Evolutionary conservation across 2,797 vertebrate species (phyloP), one percentile per base, ranked within the genome.

Genomic region (Rhinophrynus dorsalis): DNA sequence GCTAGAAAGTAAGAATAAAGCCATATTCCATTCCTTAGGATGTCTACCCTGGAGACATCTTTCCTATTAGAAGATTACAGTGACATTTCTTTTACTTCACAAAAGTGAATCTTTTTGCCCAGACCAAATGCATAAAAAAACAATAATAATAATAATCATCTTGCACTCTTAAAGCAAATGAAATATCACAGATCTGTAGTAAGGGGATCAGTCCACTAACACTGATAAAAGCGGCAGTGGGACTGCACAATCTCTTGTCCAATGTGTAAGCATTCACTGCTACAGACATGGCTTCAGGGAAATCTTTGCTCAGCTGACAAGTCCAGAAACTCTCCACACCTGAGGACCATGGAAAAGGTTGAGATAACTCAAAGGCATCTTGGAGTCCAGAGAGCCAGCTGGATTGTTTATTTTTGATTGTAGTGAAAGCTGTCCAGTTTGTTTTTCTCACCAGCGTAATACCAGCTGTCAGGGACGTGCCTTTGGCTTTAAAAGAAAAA

Each of bases 311-410:
- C 91, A 87, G 92, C 83, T 87, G 90, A 90, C 88, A 17, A 88
- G 90, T 92, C 94, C 86, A 89, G 90, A 83, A 91, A 92, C 90
- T 85, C 89, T 94, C 93, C 93, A 94, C 93, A 95, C 88, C 95
- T 94, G 94, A 96, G 94, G 93, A 96, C 95, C 91, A 89, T 91
- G 92, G 93, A 92, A 95, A 52, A 94, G 92, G 55, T 85, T 91
- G 89, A 91, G 93, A 90, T 90, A 94, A 91, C 86, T 93, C 90
- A 89, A 94, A 96, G 95, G 95, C 95, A 94, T 94, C 89, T 81
- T 91, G 92, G 90, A 91, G 92, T 92, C 92, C 92, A 88, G 89
- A 91, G 89, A 86, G 88, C 89, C 78, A 80, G 82, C 83, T 78
- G 85, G 88, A 91, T 82, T 89, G 88, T 87, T 82, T 40, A 12